These are phyloP conservation scores for Phyllopteryx taeniolatus DNA, from an alignment of 2,113 vertebrate species.

Conservation along the genomic window DNA sequence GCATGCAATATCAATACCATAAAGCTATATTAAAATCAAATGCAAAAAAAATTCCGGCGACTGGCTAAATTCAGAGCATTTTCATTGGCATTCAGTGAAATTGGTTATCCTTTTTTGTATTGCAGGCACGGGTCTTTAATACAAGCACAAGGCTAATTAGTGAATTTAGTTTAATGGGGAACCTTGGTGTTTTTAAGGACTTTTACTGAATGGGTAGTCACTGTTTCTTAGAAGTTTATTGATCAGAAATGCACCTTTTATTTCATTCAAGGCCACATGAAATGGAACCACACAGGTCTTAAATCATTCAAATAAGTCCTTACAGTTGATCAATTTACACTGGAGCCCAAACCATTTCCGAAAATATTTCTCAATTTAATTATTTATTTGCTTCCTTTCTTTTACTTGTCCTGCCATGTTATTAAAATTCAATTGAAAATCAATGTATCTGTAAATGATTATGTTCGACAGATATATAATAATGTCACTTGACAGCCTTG, in stretches of 20 bases:
- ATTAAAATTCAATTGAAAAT: not conserved
- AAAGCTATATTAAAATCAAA: not conserved
- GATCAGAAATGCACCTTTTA: slow-evolving; percentile 33
- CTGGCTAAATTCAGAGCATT: slow-evolving; percentile 35
- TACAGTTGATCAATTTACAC: not conserved
- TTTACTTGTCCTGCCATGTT: not conserved
- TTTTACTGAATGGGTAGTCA: slow-evolving; percentile 51
- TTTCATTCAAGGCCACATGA: not conserved
- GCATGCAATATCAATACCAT: not conserved
- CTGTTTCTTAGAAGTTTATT: slow-evolving; percentile 51
- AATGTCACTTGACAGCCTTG: too few relatives aligned
- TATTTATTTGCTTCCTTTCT: not conserved
- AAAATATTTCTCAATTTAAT: not conserved
- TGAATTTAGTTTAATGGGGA: slow-evolving; percentile 61
- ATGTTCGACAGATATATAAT: too few relatives aligned
- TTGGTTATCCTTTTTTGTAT: slow-evolving; percentile 32
- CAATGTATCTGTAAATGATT: too few relatives aligned
- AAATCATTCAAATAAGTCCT: not conserved
- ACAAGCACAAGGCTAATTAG: slow-evolving; percentile 56
- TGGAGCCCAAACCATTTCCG: too few relatives aligned
- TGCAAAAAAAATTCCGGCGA: slow-evolving; percentile 35
- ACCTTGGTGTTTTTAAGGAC: slow-evolving; percentile 53
- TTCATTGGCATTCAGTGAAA: slow-evolving; percentile 40
- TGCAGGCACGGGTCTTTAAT: slow-evolving; percentile 51
- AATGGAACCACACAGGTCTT: not conserved